phyloP scores from a whole-genome alignment of 2,797 vertebrate genomes.

The Micromesistius poutassou region DNA sequence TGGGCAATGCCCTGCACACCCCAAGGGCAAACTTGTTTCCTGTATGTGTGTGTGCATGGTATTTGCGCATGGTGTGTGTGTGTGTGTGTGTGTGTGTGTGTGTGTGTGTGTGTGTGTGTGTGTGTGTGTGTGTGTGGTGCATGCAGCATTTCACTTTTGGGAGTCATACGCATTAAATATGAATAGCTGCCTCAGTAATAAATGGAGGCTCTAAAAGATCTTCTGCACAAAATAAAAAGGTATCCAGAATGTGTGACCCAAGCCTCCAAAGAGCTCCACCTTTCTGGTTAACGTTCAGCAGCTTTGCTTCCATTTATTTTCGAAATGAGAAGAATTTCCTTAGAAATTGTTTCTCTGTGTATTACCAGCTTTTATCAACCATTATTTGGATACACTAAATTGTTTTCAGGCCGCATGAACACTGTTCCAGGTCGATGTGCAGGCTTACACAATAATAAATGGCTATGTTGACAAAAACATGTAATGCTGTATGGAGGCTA shows the following conservation, averaged over 20 bases:
- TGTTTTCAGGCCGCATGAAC: not conserved
- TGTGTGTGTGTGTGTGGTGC: slow-evolving; percentile 1
- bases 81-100: not conserved
- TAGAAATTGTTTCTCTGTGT: too few species aligned
- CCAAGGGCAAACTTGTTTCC: slow-evolving; percentile 28
- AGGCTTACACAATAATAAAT: not conserved
- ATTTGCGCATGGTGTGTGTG: slow-evolving; percentile 12
- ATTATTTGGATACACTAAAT: not conserved
- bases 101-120: not conserved
- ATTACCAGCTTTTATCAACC: not conserved
- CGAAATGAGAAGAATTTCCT: not conserved
- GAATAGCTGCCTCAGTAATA: slow-evolving; percentile 60
- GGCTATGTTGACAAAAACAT: not conserved
- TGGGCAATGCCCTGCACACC: slow-evolving; percentile 32
- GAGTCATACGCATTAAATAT: slow-evolving; percentile 68
- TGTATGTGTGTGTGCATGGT: slow-evolving; percentile 24
- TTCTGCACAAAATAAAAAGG: slow-evolving; percentile 24
- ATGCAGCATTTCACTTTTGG: slow-evolving; percentile 33
- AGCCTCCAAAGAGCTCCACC: slow-evolving; percentile 20
- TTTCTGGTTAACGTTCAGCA: too few species aligned
- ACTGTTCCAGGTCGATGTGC: not conserved
- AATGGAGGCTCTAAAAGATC: slow-evolving; percentile 52
- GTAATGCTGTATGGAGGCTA: not conserved
- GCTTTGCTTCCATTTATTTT: slow-evolving; percentile 12
- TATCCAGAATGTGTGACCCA: slow-evolving; percentile 44